Evolutionary conservation across 2,113 vertebrate species (phyloP).

Genomic region (Trichomycterus rosablanca): DNA sequence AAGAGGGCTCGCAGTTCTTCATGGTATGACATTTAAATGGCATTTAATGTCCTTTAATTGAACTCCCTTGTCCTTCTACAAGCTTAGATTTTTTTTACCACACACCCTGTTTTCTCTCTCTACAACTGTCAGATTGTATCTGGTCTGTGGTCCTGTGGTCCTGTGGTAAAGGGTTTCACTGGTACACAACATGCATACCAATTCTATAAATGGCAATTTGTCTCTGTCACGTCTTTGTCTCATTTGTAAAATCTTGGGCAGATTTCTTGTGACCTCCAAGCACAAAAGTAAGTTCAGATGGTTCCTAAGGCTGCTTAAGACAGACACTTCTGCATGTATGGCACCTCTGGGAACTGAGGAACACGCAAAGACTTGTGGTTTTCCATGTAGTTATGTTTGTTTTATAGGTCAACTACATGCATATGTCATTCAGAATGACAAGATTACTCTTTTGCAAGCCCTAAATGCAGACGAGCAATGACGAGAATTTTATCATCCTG

Average conservation of each 20-base stretch:
- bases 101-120: slow-evolving; percentile 3
- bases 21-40: not conserved
- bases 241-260: slow-evolving; percentile 8
- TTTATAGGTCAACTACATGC: slow-evolving; percentile 4
- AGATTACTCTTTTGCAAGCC: not conserved
- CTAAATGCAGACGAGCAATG: not conserved
- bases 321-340: slow-evolving; percentile 4
- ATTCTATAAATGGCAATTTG: not conserved
- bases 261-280: slow-evolving; percentile 5
- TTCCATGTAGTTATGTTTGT: not conserved
- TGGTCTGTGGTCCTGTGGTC: no score
- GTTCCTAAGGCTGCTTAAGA: not conserved
- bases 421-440: not conserved
- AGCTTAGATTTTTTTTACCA: not conserved
- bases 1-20: not conserved
- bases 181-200: not conserved
- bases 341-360: not conserved
- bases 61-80: not conserved
- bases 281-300: slow-evolving; percentile 11
- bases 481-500: not conserved
- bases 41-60: slow-evolving; percentile 20
- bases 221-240: not conserved
- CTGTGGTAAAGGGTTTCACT: not conserved
- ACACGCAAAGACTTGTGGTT: not conserved
- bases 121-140: slow-evolving; percentile 4